Base-by-base conservation (phyloP, 2,888 invertebrate species). In the Drosophila mimica region DNA sequence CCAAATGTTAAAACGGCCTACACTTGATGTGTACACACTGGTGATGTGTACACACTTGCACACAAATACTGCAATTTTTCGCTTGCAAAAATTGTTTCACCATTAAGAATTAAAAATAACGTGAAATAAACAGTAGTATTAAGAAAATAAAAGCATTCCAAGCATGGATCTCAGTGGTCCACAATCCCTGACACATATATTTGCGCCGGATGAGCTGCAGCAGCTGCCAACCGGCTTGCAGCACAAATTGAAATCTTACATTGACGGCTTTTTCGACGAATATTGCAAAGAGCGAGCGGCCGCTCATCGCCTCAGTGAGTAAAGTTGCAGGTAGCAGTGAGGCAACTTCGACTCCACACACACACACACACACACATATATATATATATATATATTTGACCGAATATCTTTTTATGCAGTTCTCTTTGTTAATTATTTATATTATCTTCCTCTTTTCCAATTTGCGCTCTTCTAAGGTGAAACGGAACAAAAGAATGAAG, bases 281-380 rank as follows among this genome's bases (percentile, higher is more conserved):
- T 95, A 95, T 79, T 94, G 96, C 84, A 96, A 96, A 65, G 94
- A 96, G 34, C 96, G 96, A 93, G 97, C 96, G 4, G 94, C 96
- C 36, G 95, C 95, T 74, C 96, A 87, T 90, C 81, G 92, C 28
- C 81, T 91, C 58, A 70, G 92, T 92, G 87, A 88, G 91, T 89
- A 73, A 63, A 71, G 33, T 53, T 17, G n/a, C 15, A 51, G 25
- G 3, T 7, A 25, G 38, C 17, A 6, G 40, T 38, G 17, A n/a
- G 40, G n/a, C 28, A 36, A 54, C 36, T 17, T 20, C 28, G 6
- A 25, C 4, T 49, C 8, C 13, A 6, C 0, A 13, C 4, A 0
- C 15, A 54, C 25, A 48, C n/a, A n/a, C n/a, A n/a, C n/a, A n/a
- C n/a, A n/a, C n/a, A n/a, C 36, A 25, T 11, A 13, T 20, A 38